Percentiles rank a stretch among this genome's conserved stretches.
Conservation (phyloP, 2,888 invertebrate species). For the Diabrotica balteata region DNA sequence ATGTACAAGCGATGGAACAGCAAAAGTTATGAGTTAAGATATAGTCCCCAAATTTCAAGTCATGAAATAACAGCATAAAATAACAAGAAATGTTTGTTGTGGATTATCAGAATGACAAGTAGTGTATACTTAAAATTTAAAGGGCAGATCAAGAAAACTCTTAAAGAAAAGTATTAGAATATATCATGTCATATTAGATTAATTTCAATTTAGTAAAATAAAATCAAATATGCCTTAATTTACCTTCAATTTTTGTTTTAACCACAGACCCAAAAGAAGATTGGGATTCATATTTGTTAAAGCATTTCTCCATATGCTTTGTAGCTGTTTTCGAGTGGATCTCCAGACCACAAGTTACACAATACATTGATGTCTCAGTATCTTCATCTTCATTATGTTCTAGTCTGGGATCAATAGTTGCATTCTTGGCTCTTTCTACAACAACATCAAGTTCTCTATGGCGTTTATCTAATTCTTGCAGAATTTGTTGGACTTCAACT, state of each 20-base stretch:
- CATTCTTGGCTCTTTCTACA: slow-evolving; percentile 78
- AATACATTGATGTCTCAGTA: slow-evolving; percentile 85
- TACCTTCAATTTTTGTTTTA: slow-evolving; percentile 90
- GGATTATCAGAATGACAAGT: no score
- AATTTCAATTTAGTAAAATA: no score
- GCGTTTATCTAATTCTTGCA: slow-evolving; percentile 81
- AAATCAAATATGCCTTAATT: neutral
- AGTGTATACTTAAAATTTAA: no score
- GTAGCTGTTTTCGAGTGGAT: slow-evolving; percentile 90
- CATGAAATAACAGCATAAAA: no score
- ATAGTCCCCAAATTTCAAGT: no score
- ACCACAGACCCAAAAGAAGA: slow-evolving; percentile 95
- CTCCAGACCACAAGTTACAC: slow-evolving; percentile 97
- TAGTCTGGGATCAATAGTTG: slow-evolving; percentile 70
- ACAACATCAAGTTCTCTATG: slow-evolving; percentile 81
- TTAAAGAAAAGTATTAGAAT: no score
- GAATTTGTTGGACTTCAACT: slow-evolving; percentile 76
- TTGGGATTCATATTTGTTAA: slow-evolving; percentile 96
- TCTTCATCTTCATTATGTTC: slow-evolving; percentile 72
- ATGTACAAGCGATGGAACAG: no score
- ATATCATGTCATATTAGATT: no score
- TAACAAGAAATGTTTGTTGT: no score
- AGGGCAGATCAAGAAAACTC: no score
- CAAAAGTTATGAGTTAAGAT: no score
- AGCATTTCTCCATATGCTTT: slow-evolving; percentile 98